phyloP scores from a whole-genome alignment of 2,797 vertebrate genomes.

The Kryptolebias ocellatus region DNA sequence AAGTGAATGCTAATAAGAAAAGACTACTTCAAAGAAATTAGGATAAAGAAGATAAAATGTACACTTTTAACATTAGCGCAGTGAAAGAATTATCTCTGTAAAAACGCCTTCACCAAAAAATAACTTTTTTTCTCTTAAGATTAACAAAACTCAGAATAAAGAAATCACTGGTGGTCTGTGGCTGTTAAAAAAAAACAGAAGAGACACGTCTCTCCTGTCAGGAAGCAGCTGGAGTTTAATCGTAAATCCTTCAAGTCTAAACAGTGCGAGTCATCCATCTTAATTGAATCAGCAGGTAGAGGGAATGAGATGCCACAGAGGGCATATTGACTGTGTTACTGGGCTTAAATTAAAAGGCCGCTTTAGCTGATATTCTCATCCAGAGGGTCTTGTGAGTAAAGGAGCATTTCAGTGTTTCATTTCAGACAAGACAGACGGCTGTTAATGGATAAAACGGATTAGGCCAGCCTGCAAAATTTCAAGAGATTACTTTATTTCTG shows the following conservation, averaged over 20 bases:
- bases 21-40: too few species aligned
- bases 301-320: slow-evolving; percentile 52
- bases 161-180: slow-evolving; percentile 4
- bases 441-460: slow-evolving; percentile 15
- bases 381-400: slow-evolving; percentile 25
- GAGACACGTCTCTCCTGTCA: slow-evolving; percentile 18
- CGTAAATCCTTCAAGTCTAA: slow-evolving; percentile 50
- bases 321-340: slow-evolving; percentile 41
- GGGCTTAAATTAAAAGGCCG: slow-evolving; percentile 45
- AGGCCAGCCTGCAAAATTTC: slow-evolving; percentile 5
- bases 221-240: slow-evolving; percentile 28
- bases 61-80: too few species aligned
- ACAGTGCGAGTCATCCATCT: slow-evolving; percentile 55
- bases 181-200: slow-evolving; percentile 6
- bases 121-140: not conserved
- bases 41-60: too few species aligned
- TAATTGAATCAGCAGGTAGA: slow-evolving; percentile 64
- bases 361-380: slow-evolving; percentile 37
- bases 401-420: slow-evolving; percentile 23
- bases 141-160: slow-evolving; percentile 1
- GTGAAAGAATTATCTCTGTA: not conserved
- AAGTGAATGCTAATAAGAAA: too few species aligned
- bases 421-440: slow-evolving; percentile 31
- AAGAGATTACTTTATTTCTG: slow-evolving; percentile 27
- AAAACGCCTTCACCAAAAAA: slow-evolving; percentile 4